Percentiles rank a stretch among this genome's conserved stretches.
phyloP scores from a whole-genome alignment of 1,140 invertebrate genomes.

The Plodia interpunctella region DNA sequence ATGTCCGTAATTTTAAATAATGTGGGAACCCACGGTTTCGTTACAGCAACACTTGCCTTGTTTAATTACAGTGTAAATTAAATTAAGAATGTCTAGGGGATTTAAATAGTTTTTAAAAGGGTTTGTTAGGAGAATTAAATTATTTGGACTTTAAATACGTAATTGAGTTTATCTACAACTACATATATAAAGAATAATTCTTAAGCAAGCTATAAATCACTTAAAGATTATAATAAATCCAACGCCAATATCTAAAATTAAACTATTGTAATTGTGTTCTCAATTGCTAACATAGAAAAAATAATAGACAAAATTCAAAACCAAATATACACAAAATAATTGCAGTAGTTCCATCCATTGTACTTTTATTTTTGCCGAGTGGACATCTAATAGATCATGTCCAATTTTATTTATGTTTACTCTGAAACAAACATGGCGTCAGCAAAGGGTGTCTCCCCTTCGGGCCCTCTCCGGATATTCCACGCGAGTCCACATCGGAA shows the following conservation, averaged over 20 bases:
- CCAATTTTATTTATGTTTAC: slow-evolving; percentile 8
- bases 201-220: too few relatives aligned
- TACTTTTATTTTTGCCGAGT: background rate
- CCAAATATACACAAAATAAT: background rate
- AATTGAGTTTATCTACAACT: too few relatives aligned
- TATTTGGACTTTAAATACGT: background rate
- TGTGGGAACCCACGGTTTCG: slow-evolving; percentile 35
- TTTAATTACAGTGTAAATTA: slow-evolving; percentile 22
- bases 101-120: slow-evolving; percentile 11
- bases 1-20: slow-evolving; percentile 46
- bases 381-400: slow-evolving; percentile 4
- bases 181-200: too few relatives aligned
- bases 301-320: background rate
- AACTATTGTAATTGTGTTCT: too few relatives aligned
- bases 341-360: background rate
- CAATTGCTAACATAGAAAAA: too few relatives aligned
- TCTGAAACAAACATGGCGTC: slow-evolving; percentile 55
- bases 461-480: slow-evolving; percentile 32
- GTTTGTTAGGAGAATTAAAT: slow-evolving; percentile 17
- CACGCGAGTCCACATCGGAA: slow-evolving; percentile 43
- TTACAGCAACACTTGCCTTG: slow-evolving; percentile 24
- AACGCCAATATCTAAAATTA: too few relatives aligned
- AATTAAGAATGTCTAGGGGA: slow-evolving; percentile 16
- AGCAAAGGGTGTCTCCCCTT: slow-evolving; percentile 50
- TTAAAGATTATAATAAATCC: too few relatives aligned